A percentile compares a stretch with the other conserved stretches of the same genome.
These are phyloP conservation scores for Gopherus flavomarginatus DNA, from an alignment of 2,113 vertebrate genomes.

Conservation along the genomic window DNA sequence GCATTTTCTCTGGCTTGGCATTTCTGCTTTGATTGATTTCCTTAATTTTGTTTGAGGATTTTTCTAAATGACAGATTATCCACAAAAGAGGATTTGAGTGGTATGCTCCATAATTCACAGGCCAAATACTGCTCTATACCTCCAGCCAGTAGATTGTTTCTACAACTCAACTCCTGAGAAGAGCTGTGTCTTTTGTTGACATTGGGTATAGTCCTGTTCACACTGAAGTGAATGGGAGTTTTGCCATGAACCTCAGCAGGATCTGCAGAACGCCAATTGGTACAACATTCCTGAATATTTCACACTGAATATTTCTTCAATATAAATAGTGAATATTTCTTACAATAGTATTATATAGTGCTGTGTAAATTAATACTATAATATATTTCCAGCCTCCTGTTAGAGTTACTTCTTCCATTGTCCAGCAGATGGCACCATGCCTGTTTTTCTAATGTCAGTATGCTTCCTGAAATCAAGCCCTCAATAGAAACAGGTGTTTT, in stretches of 20 bases:
- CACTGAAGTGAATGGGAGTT: neutral
- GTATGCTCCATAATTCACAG: neutral
- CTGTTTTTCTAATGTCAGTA: neutral
- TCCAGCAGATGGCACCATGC: constrained; percentile 77
- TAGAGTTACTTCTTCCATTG: constrained; percentile 12
- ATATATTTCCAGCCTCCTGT: fast-evolving
- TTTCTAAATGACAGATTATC: neutral
- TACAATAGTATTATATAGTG: neutral
- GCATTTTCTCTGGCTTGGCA: neutral
- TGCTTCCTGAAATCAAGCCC: neutral
- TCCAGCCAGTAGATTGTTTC: fast-evolving
- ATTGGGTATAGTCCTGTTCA: fast-evolving
- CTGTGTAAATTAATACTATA: fast-evolving
- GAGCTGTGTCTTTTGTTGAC: fast-evolving
- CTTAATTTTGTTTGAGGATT: neutral
- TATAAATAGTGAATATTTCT: neutral
- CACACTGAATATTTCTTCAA: neutral
- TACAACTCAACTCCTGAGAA: neutral
- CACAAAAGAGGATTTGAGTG: neutral
- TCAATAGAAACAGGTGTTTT: constrained; percentile 23
- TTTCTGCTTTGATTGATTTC: neutral
- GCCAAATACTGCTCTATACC: neutral
- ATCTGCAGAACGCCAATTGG: neutral
- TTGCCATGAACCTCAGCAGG: neutral
- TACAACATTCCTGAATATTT: neutral